These are phyloP conservation scores for Euphydryas editha DNA, from an alignment of 2,888 invertebrate species.

Conservation along the genomic window DNA sequence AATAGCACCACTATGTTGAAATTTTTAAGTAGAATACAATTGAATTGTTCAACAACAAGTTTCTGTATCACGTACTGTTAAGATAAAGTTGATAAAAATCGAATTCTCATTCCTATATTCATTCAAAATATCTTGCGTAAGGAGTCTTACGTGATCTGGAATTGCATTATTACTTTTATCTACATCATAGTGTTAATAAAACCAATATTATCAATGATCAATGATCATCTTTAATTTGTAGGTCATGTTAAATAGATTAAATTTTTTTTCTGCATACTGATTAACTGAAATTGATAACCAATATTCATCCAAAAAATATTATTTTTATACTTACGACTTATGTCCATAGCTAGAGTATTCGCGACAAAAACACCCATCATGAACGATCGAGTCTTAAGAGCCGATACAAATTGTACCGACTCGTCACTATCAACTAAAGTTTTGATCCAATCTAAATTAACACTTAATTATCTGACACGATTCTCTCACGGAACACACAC, in stretches of 20 bases:
- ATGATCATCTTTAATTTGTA: background rate
- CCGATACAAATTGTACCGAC: conserved; percentile 9
- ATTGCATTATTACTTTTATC: conserved; percentile 4
- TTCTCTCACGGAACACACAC: conserved; percentile 30
- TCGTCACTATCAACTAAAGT: conserved; percentile 13
- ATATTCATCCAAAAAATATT: conserved; percentile 1
- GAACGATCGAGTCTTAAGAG: conserved; percentile 26
- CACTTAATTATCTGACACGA: conserved; percentile 19
- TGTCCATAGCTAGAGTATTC: conserved; percentile 75
- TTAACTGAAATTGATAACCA: background rate
- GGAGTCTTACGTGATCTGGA: conserved; percentile 18
- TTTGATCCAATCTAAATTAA: conserved; percentile 17
- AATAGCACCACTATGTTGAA: background rate
- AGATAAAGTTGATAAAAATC: conserved; percentile 37
- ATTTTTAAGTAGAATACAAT: conserved; percentile 3
- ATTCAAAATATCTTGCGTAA: conserved; percentile 38
- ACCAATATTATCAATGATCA: background rate
- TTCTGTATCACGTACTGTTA: conserved; percentile 24
- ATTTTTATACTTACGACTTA: conserved; percentile 67
- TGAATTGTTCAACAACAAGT: background rate
- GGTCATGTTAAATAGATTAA: too few relatives aligned
- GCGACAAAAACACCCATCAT: conserved; percentile 73
- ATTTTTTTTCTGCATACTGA: background rate
- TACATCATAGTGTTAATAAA: background rate
- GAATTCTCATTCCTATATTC: conserved; percentile 32